These are phyloP conservation scores for Phalangium opilio DNA, from an alignment of 2,888 invertebrate genomes.

Conservation along the genomic window DNA sequence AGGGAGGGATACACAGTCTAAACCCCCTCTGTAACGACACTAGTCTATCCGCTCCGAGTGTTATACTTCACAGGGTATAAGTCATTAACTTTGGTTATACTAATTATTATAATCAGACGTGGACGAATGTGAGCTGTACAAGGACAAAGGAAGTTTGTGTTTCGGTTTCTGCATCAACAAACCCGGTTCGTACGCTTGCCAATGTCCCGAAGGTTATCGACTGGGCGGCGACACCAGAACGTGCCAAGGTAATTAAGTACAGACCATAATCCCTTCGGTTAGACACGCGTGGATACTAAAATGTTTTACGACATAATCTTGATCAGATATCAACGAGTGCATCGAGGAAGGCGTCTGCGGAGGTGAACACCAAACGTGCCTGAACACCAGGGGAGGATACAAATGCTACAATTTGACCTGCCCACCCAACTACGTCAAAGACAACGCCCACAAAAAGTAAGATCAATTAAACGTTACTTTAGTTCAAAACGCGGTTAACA, in stretches of 20 bases:
- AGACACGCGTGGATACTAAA: too few species aligned
- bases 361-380: constrained; percentile 52
- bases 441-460: constrained; percentile 63
- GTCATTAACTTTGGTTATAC: too few species aligned
- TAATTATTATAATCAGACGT: constrained; percentile 50
- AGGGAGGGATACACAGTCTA: too few species aligned
- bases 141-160: constrained; percentile 45
- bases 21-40: too few species aligned
- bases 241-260: constrained; percentile 44
- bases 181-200: constrained; percentile 67
- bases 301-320: not conserved
- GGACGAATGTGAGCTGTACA: constrained; percentile 67
- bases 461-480: too few species aligned
- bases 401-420: constrained; percentile 75
- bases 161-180: constrained; percentile 67
- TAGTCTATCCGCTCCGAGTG: too few species aligned
- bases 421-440: constrained; percentile 65
- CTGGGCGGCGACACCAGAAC: constrained; percentile 56
- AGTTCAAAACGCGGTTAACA: too few species aligned
- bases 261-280: too few species aligned
- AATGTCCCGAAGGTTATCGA: constrained; percentile 63
- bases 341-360: constrained; percentile 33
- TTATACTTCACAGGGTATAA: too few species aligned
- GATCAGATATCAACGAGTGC: constrained; percentile 57
- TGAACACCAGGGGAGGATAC: constrained; percentile 75